phyloP scores from a whole-genome alignment of 2,888 invertebrate species.

The Helicoverpa assulta region DNA sequence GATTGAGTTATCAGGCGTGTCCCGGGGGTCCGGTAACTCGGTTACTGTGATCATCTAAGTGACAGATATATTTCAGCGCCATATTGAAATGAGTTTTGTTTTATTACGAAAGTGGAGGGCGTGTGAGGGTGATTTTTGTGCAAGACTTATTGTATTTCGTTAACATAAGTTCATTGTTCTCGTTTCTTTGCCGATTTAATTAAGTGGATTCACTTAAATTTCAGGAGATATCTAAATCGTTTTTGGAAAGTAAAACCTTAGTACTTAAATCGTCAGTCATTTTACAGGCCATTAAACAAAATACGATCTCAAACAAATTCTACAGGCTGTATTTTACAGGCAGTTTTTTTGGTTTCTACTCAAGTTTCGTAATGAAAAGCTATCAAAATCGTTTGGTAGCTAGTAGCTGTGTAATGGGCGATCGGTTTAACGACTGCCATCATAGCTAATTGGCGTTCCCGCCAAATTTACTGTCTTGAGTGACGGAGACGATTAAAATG shows the following conservation, averaged over 20 bases:
- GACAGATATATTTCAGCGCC: constrained; percentile 29
- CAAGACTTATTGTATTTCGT: too few relatives aligned
- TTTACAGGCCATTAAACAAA: constrained; percentile 2
- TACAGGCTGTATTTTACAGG: neutral
- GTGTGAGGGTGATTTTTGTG: neutral
- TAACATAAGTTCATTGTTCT: too few relatives aligned
- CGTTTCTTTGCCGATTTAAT: too few relatives aligned
- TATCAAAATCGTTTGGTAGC: constrained; percentile 19
- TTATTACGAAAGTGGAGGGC: neutral
- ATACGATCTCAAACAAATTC: constrained; percentile 2
- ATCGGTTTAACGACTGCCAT: constrained; percentile 51
- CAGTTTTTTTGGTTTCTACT: neutral
- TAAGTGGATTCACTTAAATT: too few relatives aligned
- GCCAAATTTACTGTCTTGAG: constrained; percentile 52
- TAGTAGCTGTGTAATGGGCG: constrained; percentile 34
- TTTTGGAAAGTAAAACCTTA: neutral
- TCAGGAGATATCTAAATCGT: neutral
- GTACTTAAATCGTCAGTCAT: neutral
- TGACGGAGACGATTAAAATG: constrained; percentile 54
- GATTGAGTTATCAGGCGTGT: constrained; percentile 60
- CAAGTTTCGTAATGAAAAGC: constrained; percentile 8
- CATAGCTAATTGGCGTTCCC: constrained; percentile 54
- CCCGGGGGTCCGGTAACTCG: constrained; percentile 23
- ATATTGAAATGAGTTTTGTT: constrained; percentile 30
- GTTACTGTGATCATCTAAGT: constrained; percentile 38